phyloP scores from a whole-genome alignment of 2,797 vertebrate species.

The Onychomys torridus region DNA sequence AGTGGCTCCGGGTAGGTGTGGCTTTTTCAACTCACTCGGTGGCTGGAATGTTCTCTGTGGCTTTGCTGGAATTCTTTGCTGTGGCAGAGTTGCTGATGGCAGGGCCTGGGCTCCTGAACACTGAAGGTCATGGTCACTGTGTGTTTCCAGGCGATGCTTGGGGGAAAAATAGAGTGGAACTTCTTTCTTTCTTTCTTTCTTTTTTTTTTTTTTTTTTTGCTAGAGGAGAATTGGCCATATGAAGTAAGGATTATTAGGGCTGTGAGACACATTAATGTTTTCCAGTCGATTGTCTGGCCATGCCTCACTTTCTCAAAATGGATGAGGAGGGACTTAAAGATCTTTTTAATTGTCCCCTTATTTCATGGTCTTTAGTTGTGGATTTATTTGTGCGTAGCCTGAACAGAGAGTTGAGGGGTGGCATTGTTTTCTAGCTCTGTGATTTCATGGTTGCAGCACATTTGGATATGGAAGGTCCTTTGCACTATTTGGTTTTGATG shows the following conservation, averaged over 20 bases:
- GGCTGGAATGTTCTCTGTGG: not conserved
- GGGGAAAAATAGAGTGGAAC: not conserved
- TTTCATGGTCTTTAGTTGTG: not conserved
- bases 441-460: not conserved
- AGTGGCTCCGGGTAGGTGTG: constrained; percentile 95
- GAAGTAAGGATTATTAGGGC: constrained; percentile 5
- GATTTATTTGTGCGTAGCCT: not conserved
- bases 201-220: not conserved
- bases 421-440: not conserved
- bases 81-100: not conserved
- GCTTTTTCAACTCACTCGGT: not conserved
- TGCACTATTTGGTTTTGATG: not conserved
- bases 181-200: too few species aligned
- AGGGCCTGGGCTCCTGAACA: not conserved
- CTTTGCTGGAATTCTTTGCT: not conserved
- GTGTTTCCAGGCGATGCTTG: not conserved
- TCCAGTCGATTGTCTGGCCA: constrained; percentile 46
- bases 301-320: constrained; percentile 35
- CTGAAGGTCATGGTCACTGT: not conserved
- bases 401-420: not conserved
- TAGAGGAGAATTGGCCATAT: not conserved
- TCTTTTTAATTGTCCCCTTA: constrained; percentile 5
- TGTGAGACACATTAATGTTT: not conserved
- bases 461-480: constrained; percentile 5
- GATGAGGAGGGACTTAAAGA: constrained; percentile 35